Percentiles rank a stretch among this genome's conserved stretches.
Conservation (phyloP, 92 coral and sea anemone species). For the Palythoa grandis region DNA sequence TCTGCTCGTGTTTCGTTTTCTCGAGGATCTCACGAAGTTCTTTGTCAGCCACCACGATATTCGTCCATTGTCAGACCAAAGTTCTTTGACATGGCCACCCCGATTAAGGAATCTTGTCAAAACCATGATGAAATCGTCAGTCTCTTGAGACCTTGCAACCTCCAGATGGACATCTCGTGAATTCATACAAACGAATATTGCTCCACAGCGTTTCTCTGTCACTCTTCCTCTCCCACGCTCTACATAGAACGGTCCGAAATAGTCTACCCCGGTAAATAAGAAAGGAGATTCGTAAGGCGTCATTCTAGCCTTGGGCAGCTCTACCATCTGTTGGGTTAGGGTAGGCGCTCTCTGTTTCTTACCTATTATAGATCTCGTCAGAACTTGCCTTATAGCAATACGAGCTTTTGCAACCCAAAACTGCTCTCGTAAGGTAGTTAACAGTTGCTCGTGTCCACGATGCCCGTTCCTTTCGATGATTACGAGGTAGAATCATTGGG, state of each 20-base stretch:
- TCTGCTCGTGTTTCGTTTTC: not conserved
- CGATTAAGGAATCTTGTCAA: conserved; percentile 27
- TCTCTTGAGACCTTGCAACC: conserved; percentile 33
- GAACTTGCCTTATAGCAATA: conserved; percentile 19
- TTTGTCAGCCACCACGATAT: conserved; percentile 35
- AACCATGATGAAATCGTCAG: conserved; percentile 26
- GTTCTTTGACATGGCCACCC: conserved; percentile 53
- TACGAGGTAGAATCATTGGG: conserved; percentile 50
- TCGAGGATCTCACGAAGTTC: conserved; percentile 19
- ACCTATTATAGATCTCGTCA: not conserved
- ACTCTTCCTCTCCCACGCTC: too few species aligned
- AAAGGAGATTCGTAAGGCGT: conserved; percentile 34
- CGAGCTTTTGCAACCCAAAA: conserved; percentile 43
- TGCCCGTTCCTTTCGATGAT: conserved; percentile 56
- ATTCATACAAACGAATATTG: conserved; percentile 3
- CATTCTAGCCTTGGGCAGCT: conserved; percentile 37
- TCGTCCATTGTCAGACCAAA: conserved; percentile 52
- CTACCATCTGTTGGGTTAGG: conserved; percentile 20
- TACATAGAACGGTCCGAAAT: not conserved
- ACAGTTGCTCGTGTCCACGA: conserved; percentile 59
- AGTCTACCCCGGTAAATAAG: conserved; percentile 23
- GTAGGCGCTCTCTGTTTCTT: not conserved
- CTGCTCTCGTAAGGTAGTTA: conserved; percentile 42
- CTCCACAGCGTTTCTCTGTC: too few species aligned
- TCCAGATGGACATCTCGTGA: conserved; percentile 36